Percentiles rank a stretch among this genome's conserved stretches.
These are phyloP conservation scores for Rhingia campestris DNA, from an alignment of 2,888 invertebrate species.

Conservation along the genomic window DNA sequence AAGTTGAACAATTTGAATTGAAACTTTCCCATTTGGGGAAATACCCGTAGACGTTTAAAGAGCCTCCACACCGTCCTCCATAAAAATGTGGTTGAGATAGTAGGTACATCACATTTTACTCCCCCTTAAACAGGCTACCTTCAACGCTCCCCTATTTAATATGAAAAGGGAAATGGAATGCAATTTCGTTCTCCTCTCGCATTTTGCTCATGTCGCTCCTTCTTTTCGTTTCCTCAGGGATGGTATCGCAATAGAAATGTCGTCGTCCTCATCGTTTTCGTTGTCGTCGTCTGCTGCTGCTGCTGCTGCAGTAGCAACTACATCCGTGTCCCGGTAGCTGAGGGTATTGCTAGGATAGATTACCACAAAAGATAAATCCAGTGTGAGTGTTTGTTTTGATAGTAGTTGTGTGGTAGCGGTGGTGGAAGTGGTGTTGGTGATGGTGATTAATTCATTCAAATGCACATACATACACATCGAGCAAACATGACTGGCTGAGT, in stretches of 20 bases:
- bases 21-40: not conserved
- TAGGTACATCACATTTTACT: constrained; percentile 33
- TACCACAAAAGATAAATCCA: constrained; percentile 27
- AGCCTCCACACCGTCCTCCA: not conserved
- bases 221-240: constrained; percentile 1
- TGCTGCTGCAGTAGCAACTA: constrained; percentile 1
- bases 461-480: constrained; percentile 6
- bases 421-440: not conserved
- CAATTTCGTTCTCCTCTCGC: constrained; percentile 35
- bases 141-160: constrained; percentile 19
- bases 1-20: constrained; percentile 36
- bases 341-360: constrained; percentile 23
- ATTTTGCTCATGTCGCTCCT: not conserved
- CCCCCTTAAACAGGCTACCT: not conserved
- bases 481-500: constrained; percentile 11
- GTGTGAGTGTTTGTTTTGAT: constrained; percentile 3
- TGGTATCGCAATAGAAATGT: constrained; percentile 33
- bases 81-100: constrained; percentile 31
- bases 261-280: constrained; percentile 23
- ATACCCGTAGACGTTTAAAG: constrained; percentile 10
- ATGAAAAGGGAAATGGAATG: constrained; percentile 66
- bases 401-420: not conserved
- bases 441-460: constrained; percentile 35
- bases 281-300: not conserved
- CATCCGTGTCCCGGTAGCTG: constrained; percentile 3